Evolutionary conservation across 2,113 vertebrate species (phyloP).

Genomic region (Excalfactoria chinensis): DNA sequence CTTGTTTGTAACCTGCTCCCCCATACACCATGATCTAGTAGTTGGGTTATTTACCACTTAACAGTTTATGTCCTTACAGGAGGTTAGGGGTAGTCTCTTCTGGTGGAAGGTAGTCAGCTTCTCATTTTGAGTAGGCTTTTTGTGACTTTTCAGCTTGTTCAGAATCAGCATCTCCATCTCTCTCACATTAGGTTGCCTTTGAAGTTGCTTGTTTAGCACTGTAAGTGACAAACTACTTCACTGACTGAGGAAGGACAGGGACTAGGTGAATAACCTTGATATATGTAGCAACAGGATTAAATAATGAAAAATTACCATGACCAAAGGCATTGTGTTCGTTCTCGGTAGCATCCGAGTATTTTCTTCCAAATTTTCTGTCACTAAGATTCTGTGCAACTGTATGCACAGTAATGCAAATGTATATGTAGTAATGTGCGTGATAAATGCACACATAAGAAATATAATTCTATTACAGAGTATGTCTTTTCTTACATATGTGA

Average conservation of each 20-base stretch:
- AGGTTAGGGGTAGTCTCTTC: not conserved
- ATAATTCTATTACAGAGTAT: not conserved
- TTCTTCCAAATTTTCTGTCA: not conserved
- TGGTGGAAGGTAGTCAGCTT: not conserved
- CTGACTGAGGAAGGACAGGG: not conserved
- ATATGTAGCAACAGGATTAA: not conserved
- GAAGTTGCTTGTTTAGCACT: not conserved
- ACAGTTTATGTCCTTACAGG: not conserved
- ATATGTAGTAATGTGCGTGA: not conserved
- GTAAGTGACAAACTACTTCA: not conserved
- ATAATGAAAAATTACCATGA: not conserved
- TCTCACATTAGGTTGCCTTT: not conserved
- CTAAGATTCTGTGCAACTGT: not conserved
- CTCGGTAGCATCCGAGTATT: not conserved
- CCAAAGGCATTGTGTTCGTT: not conserved
- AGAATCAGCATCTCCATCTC: not conserved
- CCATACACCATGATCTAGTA: not conserved
- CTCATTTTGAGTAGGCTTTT: not conserved
- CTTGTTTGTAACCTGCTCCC: not conserved
- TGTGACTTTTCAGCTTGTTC: not conserved
- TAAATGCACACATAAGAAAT: not conserved
- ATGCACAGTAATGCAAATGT: not conserved
- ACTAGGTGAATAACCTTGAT: not conserved
- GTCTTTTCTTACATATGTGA: conserved; percentile 13
- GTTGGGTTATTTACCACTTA: not conserved